Evolutionary conservation across 2,113 vertebrate genomes (phyloP).

Genomic region (Pelodiscus sinensis): DNA sequence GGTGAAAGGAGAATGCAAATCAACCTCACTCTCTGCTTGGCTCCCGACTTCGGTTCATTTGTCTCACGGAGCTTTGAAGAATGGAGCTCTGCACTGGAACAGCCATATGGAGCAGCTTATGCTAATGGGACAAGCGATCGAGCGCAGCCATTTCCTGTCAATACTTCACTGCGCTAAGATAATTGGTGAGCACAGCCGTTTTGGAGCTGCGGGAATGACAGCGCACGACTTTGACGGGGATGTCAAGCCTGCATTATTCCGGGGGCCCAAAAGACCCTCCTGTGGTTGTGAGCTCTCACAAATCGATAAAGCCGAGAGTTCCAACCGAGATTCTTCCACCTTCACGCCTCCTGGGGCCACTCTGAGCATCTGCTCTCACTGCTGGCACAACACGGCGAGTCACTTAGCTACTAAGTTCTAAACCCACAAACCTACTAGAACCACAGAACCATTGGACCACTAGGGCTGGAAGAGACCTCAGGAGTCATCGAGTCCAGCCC

Average conservation of each 20-base stretch:
- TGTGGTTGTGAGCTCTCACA: not conserved
- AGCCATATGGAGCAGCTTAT: not conserved
- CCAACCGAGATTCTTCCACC: not conserved
- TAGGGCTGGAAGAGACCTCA: too few species aligned
- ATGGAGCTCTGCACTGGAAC: rapidly evolving
- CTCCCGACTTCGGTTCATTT: rapidly evolving
- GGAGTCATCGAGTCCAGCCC: too few species aligned
- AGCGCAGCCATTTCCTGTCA: rapidly evolving
- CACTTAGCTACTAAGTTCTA: rapidly evolving
- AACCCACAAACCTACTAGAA: too few species aligned
- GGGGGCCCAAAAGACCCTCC: not conserved
- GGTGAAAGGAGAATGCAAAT: rapidly evolving
- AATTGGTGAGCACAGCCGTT: not conserved
- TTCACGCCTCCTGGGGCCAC: rapidly evolving
- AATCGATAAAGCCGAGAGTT: not conserved
- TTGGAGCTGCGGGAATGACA: rapidly evolving
- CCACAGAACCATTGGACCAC: too few species aligned
- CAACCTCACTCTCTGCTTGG: not conserved
- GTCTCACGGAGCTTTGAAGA: rapidly evolving
- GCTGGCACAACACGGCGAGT: rapidly evolving
- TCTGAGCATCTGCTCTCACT: not conserved
- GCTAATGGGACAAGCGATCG: rapidly evolving
- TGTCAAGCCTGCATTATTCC: not conserved
- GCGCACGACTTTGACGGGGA: not conserved
- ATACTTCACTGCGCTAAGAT: not conserved